These are phyloP conservation scores for Oligia strigilis DNA, from an alignment of 2,888 invertebrate genomes.

Conservation along the genomic window DNA sequence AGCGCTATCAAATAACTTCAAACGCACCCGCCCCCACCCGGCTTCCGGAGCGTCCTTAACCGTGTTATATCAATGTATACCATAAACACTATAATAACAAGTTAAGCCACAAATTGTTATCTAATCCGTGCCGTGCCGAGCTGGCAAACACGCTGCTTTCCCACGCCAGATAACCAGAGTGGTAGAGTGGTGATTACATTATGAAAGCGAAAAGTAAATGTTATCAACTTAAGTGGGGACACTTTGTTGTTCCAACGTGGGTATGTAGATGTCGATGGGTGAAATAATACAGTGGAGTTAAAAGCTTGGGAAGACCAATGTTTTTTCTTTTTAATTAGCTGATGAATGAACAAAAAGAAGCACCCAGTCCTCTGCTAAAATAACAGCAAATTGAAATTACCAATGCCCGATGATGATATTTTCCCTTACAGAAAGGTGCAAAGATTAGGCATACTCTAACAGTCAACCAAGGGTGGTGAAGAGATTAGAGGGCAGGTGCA, in stretches of 20 bases:
- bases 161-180: slow-evolving; percentile 79
- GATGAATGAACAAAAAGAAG: not conserved
- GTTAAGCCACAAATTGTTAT: slow-evolving; percentile 69
- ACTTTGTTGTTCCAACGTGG: slow-evolving; percentile 36
- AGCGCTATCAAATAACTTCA: slow-evolving; percentile 37
- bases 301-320: slow-evolving; percentile 21
- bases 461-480: too few species aligned
- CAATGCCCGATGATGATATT: not conserved
- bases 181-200: slow-evolving; percentile 73
- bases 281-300: slow-evolving; percentile 36
- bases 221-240: slow-evolving; percentile 63
- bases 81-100: slow-evolving; percentile 55
- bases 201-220: slow-evolving; percentile 66
- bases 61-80: slow-evolving; percentile 41
- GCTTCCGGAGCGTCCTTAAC: slow-evolving; percentile 41
- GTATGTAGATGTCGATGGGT: slow-evolving; percentile 1
- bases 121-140: slow-evolving; percentile 72
- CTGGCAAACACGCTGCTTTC: slow-evolving; percentile 75
- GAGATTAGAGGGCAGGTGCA: not conserved
- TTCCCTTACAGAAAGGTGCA: too few species aligned
- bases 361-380: not conserved
- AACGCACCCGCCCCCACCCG: slow-evolving; percentile 8
- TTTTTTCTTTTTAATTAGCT: slow-evolving; percentile 20
- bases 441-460: too few species aligned
- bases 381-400: too few species aligned